Evolutionary conservation across 2,113 vertebrate species (phyloP).

Genomic region (Tautogolabrus adspersus): DNA sequence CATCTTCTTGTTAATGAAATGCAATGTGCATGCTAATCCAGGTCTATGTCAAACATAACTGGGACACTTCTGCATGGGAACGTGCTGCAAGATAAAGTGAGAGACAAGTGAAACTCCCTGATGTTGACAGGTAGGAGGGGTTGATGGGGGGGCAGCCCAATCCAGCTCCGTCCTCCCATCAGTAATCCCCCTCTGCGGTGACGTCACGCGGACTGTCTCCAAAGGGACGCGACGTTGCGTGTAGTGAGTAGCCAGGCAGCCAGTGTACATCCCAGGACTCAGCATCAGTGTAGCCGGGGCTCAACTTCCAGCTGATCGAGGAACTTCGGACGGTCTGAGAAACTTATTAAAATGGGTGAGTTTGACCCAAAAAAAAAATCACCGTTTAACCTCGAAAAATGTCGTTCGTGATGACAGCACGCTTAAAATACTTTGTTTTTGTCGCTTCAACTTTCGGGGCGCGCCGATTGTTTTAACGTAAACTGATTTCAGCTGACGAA

Average conservation of each 20-base stretch:
- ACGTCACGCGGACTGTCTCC: constrained; percentile 78
- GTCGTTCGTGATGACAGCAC: constrained; percentile 2
- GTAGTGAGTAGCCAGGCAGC: constrained; percentile 60
- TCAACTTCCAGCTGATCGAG: constrained; percentile 58
- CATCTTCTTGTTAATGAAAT: background rate
- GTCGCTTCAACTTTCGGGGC: constrained; percentile 35
- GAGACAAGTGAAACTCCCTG: constrained; percentile 14
- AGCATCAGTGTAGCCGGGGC: constrained; percentile 59
- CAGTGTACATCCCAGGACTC: constrained; percentile 74
- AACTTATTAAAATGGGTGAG: constrained; percentile 76
- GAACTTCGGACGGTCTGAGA: constrained; percentile 51
- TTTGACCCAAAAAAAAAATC: background rate
- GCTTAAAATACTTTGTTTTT: constrained; percentile 1
- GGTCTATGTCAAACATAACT: background rate
- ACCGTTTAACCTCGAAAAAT: background rate
- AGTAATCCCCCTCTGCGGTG: constrained; percentile 73
- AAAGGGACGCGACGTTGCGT: constrained; percentile 56
- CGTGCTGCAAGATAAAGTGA: background rate
- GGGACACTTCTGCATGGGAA: too few relatives aligned
- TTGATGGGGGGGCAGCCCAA: background rate
- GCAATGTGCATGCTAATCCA: background rate
- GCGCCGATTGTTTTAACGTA: constrained; percentile 5
- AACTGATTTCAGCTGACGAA: background rate
- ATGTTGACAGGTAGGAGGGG: constrained; percentile 1
- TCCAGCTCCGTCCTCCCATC: constrained; percentile 37